Evolutionary conservation across 2,888 invertebrate species (phyloP), one percentile per base, ranked within the genome.

Genomic region (Deilephila porcellus): DNA sequence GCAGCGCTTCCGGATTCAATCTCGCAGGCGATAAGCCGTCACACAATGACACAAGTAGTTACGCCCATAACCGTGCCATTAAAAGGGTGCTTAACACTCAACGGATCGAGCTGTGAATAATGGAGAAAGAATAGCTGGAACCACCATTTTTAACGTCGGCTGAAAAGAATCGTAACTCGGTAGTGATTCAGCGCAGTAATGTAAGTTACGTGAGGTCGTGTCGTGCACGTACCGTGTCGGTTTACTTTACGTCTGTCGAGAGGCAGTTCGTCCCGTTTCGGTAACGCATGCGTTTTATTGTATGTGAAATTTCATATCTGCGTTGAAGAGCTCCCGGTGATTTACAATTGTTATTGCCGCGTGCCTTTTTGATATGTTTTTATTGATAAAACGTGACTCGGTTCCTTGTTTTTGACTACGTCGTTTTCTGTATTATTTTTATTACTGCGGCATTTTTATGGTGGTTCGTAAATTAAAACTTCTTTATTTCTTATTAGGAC

Each of bases 51-150:
- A 88, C 81, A 76, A 87, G 87, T 87, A 86, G 86, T 87, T 82
- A 84, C 84, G 83, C 86, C 86, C 86, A 85, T 88, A 85, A 86
- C 84, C 83, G 84, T 79, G 80, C 81, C 87, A 89, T 89, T 89
- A 89, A 90, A 87, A 87, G 83, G 88, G 89, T 86, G 82, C 88
- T 90, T 86, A 87, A 85, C 88, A 88, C 88, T 83, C 86, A 82
- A 80, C 86, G 88, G 88, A 89, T 88, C 89, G 88, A 79, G 82
- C 86, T 87, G 89, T 90, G 88, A 90, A 90, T 91, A 90, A 91
- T 90, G 87, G 88, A 85, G 76, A 86, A 88, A 90, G 88, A 88
- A 89, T 91, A 87, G 90, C 88, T 87, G 80, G 87, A 82, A 82
- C 83, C 83, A 81, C 84, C 85, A 86, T 87, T 88, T 89, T 89